These are phyloP conservation scores for Aricia artaxerxes DNA, from an alignment of 2,888 invertebrate species.

Conservation along the genomic window DNA sequence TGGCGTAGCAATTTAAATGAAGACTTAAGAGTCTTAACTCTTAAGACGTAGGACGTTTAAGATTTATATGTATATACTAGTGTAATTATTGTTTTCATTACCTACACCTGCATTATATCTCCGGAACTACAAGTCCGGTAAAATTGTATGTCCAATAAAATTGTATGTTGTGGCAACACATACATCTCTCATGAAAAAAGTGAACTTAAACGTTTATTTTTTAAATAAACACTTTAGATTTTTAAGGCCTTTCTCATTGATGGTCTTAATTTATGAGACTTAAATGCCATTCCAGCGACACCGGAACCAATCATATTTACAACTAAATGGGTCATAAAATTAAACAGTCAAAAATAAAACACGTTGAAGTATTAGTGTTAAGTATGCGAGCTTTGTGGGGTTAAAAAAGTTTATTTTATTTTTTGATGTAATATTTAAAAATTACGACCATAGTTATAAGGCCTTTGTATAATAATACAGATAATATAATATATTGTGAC, in stretches of 20 bases:
- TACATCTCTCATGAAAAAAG: neutral
- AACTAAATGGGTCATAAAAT: conserved; percentile 43
- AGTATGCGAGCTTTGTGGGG: neutral
- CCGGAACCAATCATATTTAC: conserved; percentile 46
- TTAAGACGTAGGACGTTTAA: neutral
- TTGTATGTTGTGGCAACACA: neutral
- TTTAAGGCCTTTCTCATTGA: conserved; percentile 5
- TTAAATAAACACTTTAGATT: conserved; percentile 10
- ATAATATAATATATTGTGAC: no score
- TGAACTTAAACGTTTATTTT: conserved; percentile 4
- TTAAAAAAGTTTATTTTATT: neutral
- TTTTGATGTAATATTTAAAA: conserved; percentile 4
- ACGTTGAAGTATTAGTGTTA: conserved; percentile 44
- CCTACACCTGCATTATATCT: no score
- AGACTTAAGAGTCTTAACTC: neutral
- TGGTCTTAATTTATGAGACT: conserved; percentile 19
- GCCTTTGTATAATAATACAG: no score
- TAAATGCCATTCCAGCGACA: conserved; percentile 25
- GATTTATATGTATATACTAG: neutral
- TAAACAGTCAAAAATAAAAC: conserved; percentile 35
- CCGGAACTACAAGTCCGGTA: no score
- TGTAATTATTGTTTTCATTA: neutral
- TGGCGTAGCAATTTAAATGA: neutral
- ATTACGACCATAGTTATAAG: neutral
- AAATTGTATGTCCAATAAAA: no score